Conservation (phyloP, 2,113 vertebrate species). For the Elephas maximus region DNA sequence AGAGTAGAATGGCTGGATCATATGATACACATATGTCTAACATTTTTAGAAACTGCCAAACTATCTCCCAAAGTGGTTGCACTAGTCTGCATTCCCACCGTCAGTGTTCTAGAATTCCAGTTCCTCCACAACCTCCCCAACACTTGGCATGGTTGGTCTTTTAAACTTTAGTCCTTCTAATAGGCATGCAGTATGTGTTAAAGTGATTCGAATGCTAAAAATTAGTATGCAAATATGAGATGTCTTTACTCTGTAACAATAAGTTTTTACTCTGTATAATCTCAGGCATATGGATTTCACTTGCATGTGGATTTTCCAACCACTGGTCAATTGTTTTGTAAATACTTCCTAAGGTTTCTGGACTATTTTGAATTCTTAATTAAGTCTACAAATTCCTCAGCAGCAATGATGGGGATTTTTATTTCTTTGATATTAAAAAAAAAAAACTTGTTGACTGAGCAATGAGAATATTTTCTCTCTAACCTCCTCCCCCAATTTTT, state of each 20-base stretch:
- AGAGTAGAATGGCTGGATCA: background rate
- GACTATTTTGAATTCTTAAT: background rate
- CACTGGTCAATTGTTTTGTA: background rate
- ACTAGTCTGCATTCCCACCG: background rate
- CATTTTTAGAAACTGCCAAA: background rate
- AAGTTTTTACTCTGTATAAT: background rate
- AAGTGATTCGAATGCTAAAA: conserved; percentile 32
- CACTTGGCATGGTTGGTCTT: background rate
- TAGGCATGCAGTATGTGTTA: background rate
- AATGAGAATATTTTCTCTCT: conserved; percentile 2
- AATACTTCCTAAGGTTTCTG: conserved; percentile 6
- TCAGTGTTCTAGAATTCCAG: background rate
- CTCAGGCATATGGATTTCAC: background rate
- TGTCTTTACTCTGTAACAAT: background rate
- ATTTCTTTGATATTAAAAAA: background rate
- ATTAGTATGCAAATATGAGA: background rate
- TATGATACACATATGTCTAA: background rate
- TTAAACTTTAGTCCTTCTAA: background rate
- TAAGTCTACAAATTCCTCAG: background rate
- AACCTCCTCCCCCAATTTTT: background rate
- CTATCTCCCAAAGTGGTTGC: background rate
- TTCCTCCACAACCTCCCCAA: background rate
- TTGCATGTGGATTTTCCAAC: background rate
- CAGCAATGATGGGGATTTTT: background rate
- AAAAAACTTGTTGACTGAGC: background rate